Percentiles rank a stretch among this genome's conserved stretches.
Conservation (phyloP, 2,113 vertebrate species). For the Nymphicus hollandicus region DNA sequence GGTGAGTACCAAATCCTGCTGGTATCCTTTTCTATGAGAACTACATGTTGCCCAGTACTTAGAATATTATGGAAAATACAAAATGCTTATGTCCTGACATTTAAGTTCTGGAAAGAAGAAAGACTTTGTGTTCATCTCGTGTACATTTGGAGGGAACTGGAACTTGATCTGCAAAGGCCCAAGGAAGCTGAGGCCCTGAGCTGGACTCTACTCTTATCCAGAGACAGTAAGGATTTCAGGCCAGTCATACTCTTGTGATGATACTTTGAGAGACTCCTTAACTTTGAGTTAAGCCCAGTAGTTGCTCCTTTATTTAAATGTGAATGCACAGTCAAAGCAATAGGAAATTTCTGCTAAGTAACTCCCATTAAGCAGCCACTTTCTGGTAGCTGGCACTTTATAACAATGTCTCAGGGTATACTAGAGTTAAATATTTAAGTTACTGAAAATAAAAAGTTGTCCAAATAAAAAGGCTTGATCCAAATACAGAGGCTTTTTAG, state of each 20-base stretch:
- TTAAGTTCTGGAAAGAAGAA: not conserved
- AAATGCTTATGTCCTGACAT: not conserved
- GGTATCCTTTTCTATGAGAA: not conserved
- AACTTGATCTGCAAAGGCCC: not conserved
- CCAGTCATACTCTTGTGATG: not conserved
- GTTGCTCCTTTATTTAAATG: not conserved
- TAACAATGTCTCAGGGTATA: not conserved
- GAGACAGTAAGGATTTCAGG: not conserved
- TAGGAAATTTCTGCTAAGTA: not conserved
- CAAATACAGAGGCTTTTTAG: not conserved
- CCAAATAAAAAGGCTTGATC: not conserved
- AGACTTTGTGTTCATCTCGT: not conserved
- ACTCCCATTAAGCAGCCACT: not conserved
- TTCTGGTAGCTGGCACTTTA: not conserved
- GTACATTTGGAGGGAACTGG: not conserved
- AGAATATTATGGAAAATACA: not conserved
- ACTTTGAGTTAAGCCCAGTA: not conserved
- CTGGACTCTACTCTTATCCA: not conserved
- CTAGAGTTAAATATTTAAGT: not conserved
- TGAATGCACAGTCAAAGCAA: not conserved
- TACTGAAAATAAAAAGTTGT: not conserved
- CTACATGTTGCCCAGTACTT: not conserved
- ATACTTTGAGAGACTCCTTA: not conserved
- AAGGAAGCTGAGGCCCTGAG: not conserved
- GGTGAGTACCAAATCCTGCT: slow-evolving; percentile 73